Evolutionary conservation across 2,888 invertebrate species (phyloP), one percentile per base, ranked within the genome.

Genomic region (Lycocerus yunnanus): DNA sequence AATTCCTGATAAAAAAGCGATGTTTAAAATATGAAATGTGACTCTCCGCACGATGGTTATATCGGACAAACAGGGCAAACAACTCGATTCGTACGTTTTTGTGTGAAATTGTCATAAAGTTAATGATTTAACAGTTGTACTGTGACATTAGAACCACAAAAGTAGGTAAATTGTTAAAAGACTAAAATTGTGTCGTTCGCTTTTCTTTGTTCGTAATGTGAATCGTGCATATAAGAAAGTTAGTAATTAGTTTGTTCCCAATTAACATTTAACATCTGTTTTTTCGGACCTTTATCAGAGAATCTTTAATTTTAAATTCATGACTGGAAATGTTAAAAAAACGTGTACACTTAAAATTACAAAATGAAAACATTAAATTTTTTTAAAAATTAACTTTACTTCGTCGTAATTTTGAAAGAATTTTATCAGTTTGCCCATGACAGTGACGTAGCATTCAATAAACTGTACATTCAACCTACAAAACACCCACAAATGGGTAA

Each of bases 381-480:
- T 15, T 18, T 18, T 11, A 18, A 10, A 9, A 9, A 21, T 21
- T 24, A 2, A 10, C 10, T 24, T n/a, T n/a, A n/a, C n/a, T n/a
- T n/a, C n/a, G n/a, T 3, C n/a, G 43, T 43, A 65, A 63, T 70
- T 21, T 70, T 71, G 66, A 66, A 71, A 66, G 71, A 66, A 65
- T 16, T 13, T 66, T 20, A 58, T n/a, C 6, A 65, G 15, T 58
- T 58, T 63, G 24, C 18, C 18, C 24, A 15, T 65, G 67, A 58
- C 59, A 67, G 18, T 58, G 16, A 69, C 68, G 16, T 20, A 59
- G 16, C 16, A 20, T 59, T 18, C 24, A 21, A 69, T 59, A 63
- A 78, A 77, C 77, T 75, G 77, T 76, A 76, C 66, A 71, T 74
- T 68, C 72, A 66, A 69, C 79, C 75, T 67, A 78, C 77, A 72